Conservation (phyloP, 2,888 invertebrate species). For the Podabrus alpinus region DNA sequence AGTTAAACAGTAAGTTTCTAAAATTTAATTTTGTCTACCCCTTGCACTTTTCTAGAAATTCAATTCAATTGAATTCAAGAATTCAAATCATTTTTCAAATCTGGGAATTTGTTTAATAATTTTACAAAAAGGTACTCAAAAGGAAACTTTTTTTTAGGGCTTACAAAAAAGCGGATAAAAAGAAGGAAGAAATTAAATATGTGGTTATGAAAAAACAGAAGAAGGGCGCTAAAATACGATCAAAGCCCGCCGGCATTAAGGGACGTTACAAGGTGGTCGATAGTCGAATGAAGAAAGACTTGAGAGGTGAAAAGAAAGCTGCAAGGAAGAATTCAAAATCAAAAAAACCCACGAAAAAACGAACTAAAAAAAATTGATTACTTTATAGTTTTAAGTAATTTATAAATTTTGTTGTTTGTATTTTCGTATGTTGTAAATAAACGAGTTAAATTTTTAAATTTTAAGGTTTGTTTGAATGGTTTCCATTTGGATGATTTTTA, state of each 20-base stretch:
- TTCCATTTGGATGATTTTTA: too few species aligned
- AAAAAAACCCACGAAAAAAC: neutral
- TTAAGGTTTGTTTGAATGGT: too few species aligned
- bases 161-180: conserved; percentile 88
- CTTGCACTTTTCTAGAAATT: too few species aligned
- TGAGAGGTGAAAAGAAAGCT: conserved; percentile 64
- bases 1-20: conserved; percentile 74
- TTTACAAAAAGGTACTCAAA: too few species aligned
- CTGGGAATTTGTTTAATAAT: too few species aligned
- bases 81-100: too few species aligned
- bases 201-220: conserved; percentile 93
- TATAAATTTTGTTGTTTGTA: neutral
- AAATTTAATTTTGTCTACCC: neutral
- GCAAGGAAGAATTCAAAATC: neutral
- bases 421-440: neutral
- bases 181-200: conserved; percentile 89
- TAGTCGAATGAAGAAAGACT: conserved; percentile 93
- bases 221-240: conserved; percentile 72
- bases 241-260: conserved; percentile 84
- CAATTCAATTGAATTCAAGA: too few species aligned
- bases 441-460: neutral
- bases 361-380: neutral
- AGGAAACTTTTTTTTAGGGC: conserved; percentile 67
- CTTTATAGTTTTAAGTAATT: neutral
- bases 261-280: conserved; percentile 95